Evolutionary conservation across 2,113 vertebrate species (phyloP), one percentile per base, ranked within the genome.

Genomic region (Cygnus atratus): DNA sequence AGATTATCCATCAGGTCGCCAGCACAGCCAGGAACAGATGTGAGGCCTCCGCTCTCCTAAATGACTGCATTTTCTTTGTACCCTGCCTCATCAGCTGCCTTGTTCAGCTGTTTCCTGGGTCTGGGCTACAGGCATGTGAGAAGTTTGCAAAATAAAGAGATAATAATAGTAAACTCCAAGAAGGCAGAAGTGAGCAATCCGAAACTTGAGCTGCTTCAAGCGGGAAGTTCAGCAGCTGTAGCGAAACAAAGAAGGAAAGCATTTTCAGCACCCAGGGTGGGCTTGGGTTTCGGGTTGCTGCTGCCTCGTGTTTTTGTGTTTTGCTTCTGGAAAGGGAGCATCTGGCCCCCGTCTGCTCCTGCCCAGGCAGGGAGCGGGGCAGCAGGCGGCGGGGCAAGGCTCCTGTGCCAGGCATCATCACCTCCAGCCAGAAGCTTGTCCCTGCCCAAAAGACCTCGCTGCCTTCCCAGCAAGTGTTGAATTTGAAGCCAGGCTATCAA

Each of bases 31-130:
- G 22, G 84, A 12, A 3, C 35, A 11, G 88, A 9, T 4, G 71
- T 0, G 6, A 21, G 74, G 61, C 18, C 44, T 66, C 71, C 3
- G 35, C 10, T 41, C 61, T 19, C 37, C 37, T 1, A 0, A 1
- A 0, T 1, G 11, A 4, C 18, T 2, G 18, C 0, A 0, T 14
- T 37, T 3, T 2, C 74, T 17, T 5, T 0, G 3, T 7, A 0
- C 14, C 46, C 76, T 46, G 8, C 6, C 24, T 19, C 35, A 0
- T 20, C 73, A 74, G 85, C 68, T 41, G 79, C 84, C 44, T 24
- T 1, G 10, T 13, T 81, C 84, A 66, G 85, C 89, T 83, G 84
- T 26, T 59, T 2, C 68, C 82, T 4, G 62, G 25, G 35, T 16
- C 54, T 5, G 66, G 65, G 68, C 59, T 9, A 3, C 6, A 79